phyloP scores from a whole-genome alignment of 2,888 invertebrate species.

The Ochlodes sylvanus region DNA sequence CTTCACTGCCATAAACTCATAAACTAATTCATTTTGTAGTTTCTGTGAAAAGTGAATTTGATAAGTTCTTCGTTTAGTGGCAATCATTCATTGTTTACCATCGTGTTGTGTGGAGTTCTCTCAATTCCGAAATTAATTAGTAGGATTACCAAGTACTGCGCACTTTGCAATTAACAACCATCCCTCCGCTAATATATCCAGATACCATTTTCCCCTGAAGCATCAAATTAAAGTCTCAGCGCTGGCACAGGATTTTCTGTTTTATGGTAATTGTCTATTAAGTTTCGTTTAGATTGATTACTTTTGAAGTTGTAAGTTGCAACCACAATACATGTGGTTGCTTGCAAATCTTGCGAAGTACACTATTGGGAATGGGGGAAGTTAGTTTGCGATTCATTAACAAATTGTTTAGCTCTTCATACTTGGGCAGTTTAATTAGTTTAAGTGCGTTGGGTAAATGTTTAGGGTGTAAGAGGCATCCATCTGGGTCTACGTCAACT shows the following conservation, averaged over 20 bases:
- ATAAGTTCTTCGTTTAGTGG: slow-evolving; percentile 2
- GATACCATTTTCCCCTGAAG: neutral
- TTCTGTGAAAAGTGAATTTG: neutral
- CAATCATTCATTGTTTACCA: slow-evolving; percentile 4
- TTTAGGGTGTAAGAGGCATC: too few relatives aligned
- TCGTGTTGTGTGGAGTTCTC: neutral
- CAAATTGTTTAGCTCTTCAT: neutral
- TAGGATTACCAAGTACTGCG: neutral
- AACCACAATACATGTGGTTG: neutral
- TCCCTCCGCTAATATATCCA: neutral
- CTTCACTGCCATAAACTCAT: neutral
- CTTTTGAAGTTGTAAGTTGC: neutral
- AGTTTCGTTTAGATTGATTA: neutral
- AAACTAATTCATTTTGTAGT: neutral
- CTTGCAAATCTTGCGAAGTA: slow-evolving; percentile 6
- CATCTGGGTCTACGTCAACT: neutral
- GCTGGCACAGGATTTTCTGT: slow-evolving; percentile 1
- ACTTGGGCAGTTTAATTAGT: neutral
- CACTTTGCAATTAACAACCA: neutral
- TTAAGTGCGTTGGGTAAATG: too few relatives aligned
- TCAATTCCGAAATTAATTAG: slow-evolving; percentile 5
- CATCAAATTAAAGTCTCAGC: neutral
- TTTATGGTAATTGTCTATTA: neutral
- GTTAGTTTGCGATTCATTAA: slow-evolving; percentile 1
- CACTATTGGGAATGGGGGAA: neutral